phyloP scores from a whole-genome alignment of 2,113 vertebrate genomes.

The Calypte anna region DNA sequence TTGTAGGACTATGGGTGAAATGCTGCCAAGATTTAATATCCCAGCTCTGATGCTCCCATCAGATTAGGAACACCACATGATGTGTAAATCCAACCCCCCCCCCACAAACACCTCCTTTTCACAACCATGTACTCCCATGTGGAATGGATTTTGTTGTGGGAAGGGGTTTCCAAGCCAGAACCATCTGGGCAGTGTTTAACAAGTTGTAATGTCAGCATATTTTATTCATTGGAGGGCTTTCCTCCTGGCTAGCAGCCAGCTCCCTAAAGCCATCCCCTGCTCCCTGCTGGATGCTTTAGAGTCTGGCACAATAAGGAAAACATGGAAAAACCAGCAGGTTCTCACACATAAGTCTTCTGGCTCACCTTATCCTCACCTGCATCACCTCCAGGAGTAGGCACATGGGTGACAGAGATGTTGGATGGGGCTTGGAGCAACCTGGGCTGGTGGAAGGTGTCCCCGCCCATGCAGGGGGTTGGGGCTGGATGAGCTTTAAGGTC shows the following conservation, averaged over 20 bases:
- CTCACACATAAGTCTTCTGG: background rate
- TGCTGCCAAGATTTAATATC: background rate
- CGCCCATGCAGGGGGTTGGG: too few species aligned
- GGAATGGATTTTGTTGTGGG: background rate
- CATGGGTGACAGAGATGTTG: accelerated
- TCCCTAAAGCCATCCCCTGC: background rate
- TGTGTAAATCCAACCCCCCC: background rate
- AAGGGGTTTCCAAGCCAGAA: background rate
- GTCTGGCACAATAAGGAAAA: background rate
- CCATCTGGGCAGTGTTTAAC: slow-evolving; percentile 37
- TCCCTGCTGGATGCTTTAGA: background rate
- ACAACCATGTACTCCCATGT: background rate
- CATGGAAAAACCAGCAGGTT: background rate
- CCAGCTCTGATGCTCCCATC: background rate
- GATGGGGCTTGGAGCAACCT: too few species aligned
- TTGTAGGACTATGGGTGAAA: background rate
- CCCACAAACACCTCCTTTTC: background rate
- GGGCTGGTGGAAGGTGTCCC: too few species aligned
- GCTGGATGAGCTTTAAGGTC: too few species aligned
- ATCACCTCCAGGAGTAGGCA: background rate
- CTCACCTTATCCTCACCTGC: background rate
- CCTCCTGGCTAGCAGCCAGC: background rate
- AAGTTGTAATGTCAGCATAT: background rate
- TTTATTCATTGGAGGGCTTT: background rate
- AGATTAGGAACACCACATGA: background rate